Evolutionary conservation across 2,888 invertebrate genomes (phyloP), one percentile per base, ranked within the genome.

Genomic region (Hymenopus coronatus): DNA sequence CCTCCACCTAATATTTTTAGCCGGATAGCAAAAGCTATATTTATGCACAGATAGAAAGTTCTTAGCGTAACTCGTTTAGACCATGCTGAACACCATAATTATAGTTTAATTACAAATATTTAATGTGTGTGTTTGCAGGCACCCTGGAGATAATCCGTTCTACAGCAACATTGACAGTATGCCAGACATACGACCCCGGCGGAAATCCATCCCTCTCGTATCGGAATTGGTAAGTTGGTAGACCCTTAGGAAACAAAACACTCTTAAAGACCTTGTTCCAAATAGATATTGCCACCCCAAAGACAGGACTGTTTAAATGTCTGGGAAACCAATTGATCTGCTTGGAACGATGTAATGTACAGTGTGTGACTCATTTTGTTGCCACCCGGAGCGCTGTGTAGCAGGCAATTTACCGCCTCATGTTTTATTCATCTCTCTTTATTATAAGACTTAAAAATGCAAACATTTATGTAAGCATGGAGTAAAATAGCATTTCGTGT

Each of bases 151-250:
- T 94, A 99, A 99, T 94, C 98, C 99, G 15, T 99, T 99, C 95
- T 99, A 99, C 96, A 99, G 98, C 94, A 98, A 98, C 94, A 99
- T 99, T 94, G 99, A 99, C 96, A 99, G 99, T 93, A 99, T 98
- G 98, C 99, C 99, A 88, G 99, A 99, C 94, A 99, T 99, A 94
- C 96, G 99, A 92, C 98, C 99, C 88, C 95, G 98, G 92, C 96
- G 99, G 93, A 99, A 99, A 94, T 99, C 99, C 88, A 99, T 99
- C 93, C 99, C 99, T 70, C 96, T 99, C 92, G 99, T 99, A 92
- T 99, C 99, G 90, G 99, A 99, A 94, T 96, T 99, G 97, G 99
- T 99, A 96, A 97, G 98, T 96, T 70, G 54, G 20, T 70, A 40
- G 9, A 40, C 40, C 12, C 12, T 40, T n/a, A n/a, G n/a, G n/a